A percentile compares a stretch with the other conserved stretches of the same genome.
These are phyloP conservation scores for Trachythela sp. DNA, from an alignment of 64 coral and sea anemone genomes.

Conservation along the genomic window DNA sequence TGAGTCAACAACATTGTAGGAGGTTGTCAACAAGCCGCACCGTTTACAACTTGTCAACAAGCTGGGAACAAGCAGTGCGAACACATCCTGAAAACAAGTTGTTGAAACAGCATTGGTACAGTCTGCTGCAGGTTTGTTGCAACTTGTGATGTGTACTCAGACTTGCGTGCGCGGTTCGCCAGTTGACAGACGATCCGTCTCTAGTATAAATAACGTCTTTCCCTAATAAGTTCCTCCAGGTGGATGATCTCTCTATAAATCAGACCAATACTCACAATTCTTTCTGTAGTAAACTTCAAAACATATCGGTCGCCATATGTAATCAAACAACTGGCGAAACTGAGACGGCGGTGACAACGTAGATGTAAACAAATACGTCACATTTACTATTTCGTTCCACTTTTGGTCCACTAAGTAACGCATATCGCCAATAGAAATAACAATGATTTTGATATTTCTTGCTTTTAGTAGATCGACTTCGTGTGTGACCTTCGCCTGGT, in stretches of 20 bases:
- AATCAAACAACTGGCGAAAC: background rate
- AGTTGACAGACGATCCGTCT: too few relatives aligned
- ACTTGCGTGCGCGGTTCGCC: too few relatives aligned
- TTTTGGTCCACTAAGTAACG: background rate
- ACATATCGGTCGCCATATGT: background rate
- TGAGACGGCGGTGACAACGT: background rate
- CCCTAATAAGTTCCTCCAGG: background rate
- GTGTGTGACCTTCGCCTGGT: background rate
- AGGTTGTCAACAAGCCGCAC: too few relatives aligned
- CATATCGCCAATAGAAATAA: background rate
- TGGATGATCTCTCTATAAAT: too few relatives aligned
- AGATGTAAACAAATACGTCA: background rate
- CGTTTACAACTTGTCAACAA: too few relatives aligned
- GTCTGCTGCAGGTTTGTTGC: too few relatives aligned
- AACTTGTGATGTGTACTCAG: too few relatives aligned
- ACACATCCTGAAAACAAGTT: too few relatives aligned
- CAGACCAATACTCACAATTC: background rate
- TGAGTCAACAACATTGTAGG: too few relatives aligned
- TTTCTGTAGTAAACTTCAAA: background rate
- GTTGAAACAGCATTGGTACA: too few relatives aligned
- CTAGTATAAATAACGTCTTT: background rate
- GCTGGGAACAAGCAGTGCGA: too few relatives aligned
- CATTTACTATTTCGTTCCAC: background rate
- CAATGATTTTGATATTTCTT: constrained; percentile 22
- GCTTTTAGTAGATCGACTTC: background rate